Evolutionary conservation across 1,140 invertebrate species (phyloP), one percentile per base, ranked within the genome.

Genomic region (Bilobella aurantiaca): DNA sequence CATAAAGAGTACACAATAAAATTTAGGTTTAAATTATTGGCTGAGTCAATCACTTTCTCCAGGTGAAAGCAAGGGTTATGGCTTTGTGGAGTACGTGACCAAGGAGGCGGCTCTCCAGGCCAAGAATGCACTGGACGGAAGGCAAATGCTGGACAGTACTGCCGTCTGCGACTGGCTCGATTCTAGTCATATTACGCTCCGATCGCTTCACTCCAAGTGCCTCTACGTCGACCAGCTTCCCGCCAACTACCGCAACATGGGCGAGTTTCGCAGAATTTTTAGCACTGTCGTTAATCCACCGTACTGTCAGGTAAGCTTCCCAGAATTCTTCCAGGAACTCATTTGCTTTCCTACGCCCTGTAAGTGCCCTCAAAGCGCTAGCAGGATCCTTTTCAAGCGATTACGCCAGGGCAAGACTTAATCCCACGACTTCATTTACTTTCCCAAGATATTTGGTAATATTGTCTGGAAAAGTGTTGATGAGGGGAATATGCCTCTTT

Each of bases 21-120:
- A n/a, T n/a, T n/a, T n/a, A n/a, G n/a, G n/a, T n/a, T n/a, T n/a
- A n/a, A n/a, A n/a, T n/a, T n/a, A n/a, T n/a, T n/a, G n/a, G n/a
- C n/a, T n/a, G n/a, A n/a, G n/a, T n/a, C n/a, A n/a, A n/a, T n/a
- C n/a, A n/a, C n/a, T 29, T 5, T 32, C 56, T 66, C 14, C 74
- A 79, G 81, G 82, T 71, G 76, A 80, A 56, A 82, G 78, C 71
- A 83, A 83, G 74, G 81, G 81, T 1, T 85, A 84, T 75, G 83
- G 82, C n/a, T 80, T 84, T 72, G 81, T 84, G 8, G 81, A 83
- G 70, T 84, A 81, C 75, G 73, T 76, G 23, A 79, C 75, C 31
- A 80, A 79, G 70, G 78, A 81, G 65, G 78, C 79, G 27, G 80
- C 80, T 1, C 71, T 79, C 1, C 77, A 79, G 56, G 80, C 80